These are phyloP conservation scores for Alcedo atthis DNA, from an alignment of 2,797 vertebrate species.

Conservation along the genomic window DNA sequence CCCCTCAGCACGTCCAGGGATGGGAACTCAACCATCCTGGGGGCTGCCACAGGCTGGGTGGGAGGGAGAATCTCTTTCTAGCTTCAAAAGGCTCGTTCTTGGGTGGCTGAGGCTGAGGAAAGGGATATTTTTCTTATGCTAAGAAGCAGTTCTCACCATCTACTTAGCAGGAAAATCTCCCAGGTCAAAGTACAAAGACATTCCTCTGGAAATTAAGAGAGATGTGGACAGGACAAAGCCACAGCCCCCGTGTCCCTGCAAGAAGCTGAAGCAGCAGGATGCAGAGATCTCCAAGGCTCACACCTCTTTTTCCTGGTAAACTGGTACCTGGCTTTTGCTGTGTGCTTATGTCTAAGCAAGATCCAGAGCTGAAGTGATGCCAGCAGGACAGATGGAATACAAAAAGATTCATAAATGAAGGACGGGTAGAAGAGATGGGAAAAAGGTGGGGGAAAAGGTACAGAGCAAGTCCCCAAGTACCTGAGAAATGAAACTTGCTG, in stretches of 20 bases:
- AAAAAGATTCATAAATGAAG: not conserved
- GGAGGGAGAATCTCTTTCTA: not conserved
- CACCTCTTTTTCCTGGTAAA: not conserved
- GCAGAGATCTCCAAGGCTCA: not conserved
- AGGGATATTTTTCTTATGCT: not conserved
- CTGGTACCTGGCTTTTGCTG: not conserved
- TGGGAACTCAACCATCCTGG: no score
- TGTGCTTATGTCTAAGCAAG: not conserved
- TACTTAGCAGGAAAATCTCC: slow-evolving; percentile 19
- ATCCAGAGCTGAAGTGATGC: not conserved
- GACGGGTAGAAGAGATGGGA: not conserved
- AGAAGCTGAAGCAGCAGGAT: not conserved
- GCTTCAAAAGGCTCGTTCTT: not conserved
- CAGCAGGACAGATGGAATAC: not conserved
- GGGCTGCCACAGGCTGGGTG: not conserved
- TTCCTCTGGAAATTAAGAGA: slow-evolving; percentile 62
- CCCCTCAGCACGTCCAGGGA: no score
- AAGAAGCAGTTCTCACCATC: not conserved
- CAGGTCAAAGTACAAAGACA: slow-evolving; percentile 33
- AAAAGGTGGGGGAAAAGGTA: not conserved
- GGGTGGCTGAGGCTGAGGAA: not conserved
- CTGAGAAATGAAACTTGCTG: not conserved
- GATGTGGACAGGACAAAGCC: not conserved
- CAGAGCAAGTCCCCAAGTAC: not conserved
- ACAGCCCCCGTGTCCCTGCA: not conserved